Base-by-base conservation (phyloP, 2,888 invertebrate species). In the Drosophila leonis region DNA sequence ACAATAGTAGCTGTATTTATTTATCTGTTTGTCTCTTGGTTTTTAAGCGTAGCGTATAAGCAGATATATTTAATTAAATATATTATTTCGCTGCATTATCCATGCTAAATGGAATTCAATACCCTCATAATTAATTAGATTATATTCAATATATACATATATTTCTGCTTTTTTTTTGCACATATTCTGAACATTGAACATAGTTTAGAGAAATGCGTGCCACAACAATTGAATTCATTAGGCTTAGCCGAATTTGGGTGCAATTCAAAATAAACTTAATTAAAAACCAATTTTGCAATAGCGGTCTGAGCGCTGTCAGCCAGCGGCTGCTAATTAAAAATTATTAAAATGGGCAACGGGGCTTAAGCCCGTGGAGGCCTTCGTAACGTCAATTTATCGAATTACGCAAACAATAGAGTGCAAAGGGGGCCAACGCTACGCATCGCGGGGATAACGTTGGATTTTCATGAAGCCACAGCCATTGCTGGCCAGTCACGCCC, bases 271-370 rank as follows among this genome's bases (percentile, higher is more conserved):
- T 55, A 59, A 64, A 75, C 64, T 59, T 75, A 63, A 75, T 78
- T 75, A 71, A 79, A 66, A 61, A 46, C 57, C 52, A 70, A 79
- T 79, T 75, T 71, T 1, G 44, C n/a, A 27, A 29, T 44, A 52
- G 60, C 46, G 64, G 27, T 31, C 55, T 18, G 52, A 41, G 49
- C 46, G 56, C 44, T 70, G 65, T 54, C 65, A 48, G 69, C 57
- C 61, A 31, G 73, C 56, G 66, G 68, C 62, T 63, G 88, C 85
- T 82, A 88, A 79, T 83, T 80, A 79, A 82, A 88, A 82, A 88
- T 80, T 88, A 85, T 78, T 73, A 84, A 83, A 84, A 79, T 71
- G 61, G 57, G 62, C 73, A 67, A 64, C 57, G 52, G 62, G 60
- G 72, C 67, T 46, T 59, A 62, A 70, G 55, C 71, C 82, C 70